Evolutionary conservation across 2,888 invertebrate genomes (phyloP), one percentile per base, ranked within the genome.

Genomic region (Synanthedon vespiformis): DNA sequence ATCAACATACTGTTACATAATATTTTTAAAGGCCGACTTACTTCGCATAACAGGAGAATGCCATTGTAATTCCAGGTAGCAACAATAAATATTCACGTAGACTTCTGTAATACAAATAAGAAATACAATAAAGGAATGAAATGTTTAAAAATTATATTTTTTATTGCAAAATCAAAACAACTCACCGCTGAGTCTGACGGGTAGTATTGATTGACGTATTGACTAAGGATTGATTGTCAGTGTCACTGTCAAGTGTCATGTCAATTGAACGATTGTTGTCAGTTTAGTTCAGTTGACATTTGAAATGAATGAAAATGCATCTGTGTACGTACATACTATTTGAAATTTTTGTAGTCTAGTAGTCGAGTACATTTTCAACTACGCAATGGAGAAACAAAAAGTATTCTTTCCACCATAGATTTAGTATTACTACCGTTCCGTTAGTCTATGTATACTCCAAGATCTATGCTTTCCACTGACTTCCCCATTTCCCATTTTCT

Each of bases 11-110:
- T 67, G 65, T 86, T 84, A 86, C 80, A 83, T 84, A 86, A 86
- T 78, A 60, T 68, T 34, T 34, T 69, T 53, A 53, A 22, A 54
- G 64, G 58, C 59, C 57, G 65, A 75, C 74, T 66, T 72, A 86
- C 86, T 84, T 84, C 65, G 76, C 66, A 60, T 75, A 80, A 54
- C 67, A 68, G 58, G 74, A 76, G 61, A 85, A 73, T 53, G 85
- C 79, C 86, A 86, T 85, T 51, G 18, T 74, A 34, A 34, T 67
- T 58, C 44, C 47, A 53, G 44, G 34, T 40, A 56, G 49, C 22
- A 51, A 50, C 56, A 51, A 57, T 57, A 51, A 16, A 58, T 54
- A 58, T 57, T 61, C 67, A 68, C 72, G 74, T 74, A 72, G 73
- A 58, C 69, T 75, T 72, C 77, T 77, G 74, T n/a, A 75, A 75